phyloP scores from a whole-genome alignment of 2,888 invertebrate species.

The Ischnus inquisitorius region DNA sequence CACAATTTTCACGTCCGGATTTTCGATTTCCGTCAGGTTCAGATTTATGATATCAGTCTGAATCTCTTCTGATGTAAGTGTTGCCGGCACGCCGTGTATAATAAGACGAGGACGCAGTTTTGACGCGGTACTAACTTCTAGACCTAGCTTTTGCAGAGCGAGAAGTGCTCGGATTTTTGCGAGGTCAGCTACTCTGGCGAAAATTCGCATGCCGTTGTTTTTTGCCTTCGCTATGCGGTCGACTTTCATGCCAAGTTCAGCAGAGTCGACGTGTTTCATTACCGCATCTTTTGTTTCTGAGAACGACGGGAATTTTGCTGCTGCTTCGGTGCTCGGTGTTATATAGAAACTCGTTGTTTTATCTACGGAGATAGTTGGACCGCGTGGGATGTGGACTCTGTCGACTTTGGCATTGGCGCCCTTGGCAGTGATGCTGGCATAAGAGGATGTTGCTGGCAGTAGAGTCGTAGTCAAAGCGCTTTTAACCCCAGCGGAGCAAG shows the following conservation, averaged over 20 bases:
- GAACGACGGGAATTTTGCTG: background rate
- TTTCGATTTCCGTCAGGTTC: background rate
- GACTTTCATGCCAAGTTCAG: background rate
- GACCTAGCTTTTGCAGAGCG: background rate
- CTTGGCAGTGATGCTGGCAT: background rate
- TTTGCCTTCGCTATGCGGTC: background rate
- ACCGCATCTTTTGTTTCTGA: background rate
- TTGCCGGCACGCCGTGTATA: background rate
- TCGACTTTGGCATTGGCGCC: background rate
- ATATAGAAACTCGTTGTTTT: background rate
- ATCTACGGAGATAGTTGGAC: background rate
- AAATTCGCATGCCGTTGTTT: conserved; percentile 7
- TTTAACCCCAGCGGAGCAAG: background rate
- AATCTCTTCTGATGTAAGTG: background rate
- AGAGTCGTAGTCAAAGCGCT: background rate
- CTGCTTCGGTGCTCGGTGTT: background rate
- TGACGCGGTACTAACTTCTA: background rate
- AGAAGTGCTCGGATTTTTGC: background rate
- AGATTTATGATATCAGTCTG: background rate
- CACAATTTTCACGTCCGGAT: background rate
- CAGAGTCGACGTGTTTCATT: conserved; percentile 8
- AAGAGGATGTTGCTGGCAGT: background rate
- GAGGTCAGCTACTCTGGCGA: background rate
- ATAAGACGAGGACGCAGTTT: background rate
- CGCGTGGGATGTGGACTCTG: background rate